Percentiles rank a stretch among this genome's conserved stretches.
Conservation (phyloP, 2,797 vertebrate genomes). For the Bryconaethiops microstoma region DNA sequence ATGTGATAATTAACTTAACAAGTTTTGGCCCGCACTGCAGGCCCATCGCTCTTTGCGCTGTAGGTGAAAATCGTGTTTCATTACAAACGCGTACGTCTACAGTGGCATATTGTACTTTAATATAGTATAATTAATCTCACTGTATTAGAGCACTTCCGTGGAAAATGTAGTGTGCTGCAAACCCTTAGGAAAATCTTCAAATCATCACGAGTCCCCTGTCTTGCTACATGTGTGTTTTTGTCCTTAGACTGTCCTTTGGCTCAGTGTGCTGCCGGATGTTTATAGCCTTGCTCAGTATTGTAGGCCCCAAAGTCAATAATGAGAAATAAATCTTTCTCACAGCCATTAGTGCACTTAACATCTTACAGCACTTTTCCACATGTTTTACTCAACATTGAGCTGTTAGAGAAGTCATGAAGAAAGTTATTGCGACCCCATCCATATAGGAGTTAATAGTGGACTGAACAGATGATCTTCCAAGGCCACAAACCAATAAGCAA, state of each 20-base stretch:
- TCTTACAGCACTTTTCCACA: conserved; percentile 2
- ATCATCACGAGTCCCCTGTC: background rate
- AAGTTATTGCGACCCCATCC: background rate
- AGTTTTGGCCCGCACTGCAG: conserved; percentile 3
- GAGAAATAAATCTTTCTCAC: conserved; percentile 14
- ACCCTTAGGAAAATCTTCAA: too few relatives aligned
- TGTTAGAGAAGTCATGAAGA: background rate
- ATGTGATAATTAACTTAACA: conserved; percentile 31
- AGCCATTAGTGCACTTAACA: conserved; percentile 4
- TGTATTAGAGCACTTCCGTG: background rate
- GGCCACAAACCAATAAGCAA: background rate
- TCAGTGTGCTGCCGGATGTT: conserved; percentile 22
- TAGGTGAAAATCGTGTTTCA: too few relatives aligned
- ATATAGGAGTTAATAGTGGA: too few relatives aligned
- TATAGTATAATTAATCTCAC: too few relatives aligned
- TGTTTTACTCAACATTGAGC: conserved; percentile 17
- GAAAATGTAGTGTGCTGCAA: too few relatives aligned
- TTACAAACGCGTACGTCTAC: too few relatives aligned
- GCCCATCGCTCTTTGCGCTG: background rate
- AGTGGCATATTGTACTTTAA: too few relatives aligned
- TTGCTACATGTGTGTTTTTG: background rate
- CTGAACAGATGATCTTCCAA: background rate
- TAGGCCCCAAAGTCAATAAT: conserved; percentile 30
- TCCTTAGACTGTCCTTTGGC: background rate
- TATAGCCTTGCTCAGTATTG: conserved; percentile 23